A percentile compares a stretch with the other conserved stretches of the same genome.
phyloP scores from a whole-genome alignment of 2,113 vertebrate genomes.

The Ramphastos sulfuratus region DNA sequence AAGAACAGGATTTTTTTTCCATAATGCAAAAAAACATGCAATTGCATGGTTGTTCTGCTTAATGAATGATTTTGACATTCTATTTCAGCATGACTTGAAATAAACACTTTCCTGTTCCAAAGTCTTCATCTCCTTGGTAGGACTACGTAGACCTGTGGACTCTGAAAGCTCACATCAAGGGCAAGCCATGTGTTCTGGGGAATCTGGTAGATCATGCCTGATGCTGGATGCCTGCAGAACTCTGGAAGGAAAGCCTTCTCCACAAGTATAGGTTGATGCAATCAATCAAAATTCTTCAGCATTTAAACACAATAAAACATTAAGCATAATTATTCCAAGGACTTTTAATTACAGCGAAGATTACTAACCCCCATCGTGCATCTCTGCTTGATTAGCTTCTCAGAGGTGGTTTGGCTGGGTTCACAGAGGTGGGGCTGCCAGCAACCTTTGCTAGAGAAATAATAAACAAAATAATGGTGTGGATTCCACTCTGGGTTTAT shows the following conservation, averaged over 20 bases:
- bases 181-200: neutral
- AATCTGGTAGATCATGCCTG: neutral
- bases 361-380: neutral
- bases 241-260: neutral
- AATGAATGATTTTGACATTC: neutral
- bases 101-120: neutral
- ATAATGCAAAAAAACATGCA: neutral
- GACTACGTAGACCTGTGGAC: neutral
- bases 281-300: neutral
- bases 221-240: neutral
- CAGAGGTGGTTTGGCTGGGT: neutral
- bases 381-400: neutral
- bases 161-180: neutral
- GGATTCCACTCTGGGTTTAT: neutral
- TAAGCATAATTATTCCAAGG: neutral
- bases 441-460: neutral
- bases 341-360: neutral
- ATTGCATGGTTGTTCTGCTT: neutral
- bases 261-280: neutral
- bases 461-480: neutral
- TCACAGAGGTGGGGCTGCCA: neutral
- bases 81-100: neutral
- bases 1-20: neutral
- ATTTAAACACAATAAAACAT: neutral
- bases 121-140: neutral